These are phyloP conservation scores for Taxidea taxus DNA, from an alignment of 2,113 vertebrate species.

Conservation along the genomic window DNA sequence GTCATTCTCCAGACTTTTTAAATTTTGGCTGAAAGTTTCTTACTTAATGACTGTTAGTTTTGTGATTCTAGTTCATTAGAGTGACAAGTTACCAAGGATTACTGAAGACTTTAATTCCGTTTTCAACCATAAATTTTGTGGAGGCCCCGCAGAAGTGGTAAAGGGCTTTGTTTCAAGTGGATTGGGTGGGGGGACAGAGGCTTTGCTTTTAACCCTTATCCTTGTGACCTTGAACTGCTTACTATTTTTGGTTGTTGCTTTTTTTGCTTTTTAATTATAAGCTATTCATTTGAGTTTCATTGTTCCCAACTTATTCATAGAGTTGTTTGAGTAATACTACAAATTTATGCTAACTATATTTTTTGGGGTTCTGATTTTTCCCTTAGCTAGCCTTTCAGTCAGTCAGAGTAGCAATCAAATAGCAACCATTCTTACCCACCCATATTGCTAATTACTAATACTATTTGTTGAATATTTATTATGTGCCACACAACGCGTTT, in stretches of 20 bases:
- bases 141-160: background rate
- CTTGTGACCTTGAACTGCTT: background rate
- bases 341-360: constrained; percentile 26
- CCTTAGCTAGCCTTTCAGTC: background rate
- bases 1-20: background rate
- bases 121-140: background rate
- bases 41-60: background rate
- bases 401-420: background rate
- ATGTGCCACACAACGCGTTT: background rate
- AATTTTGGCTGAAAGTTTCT: background rate
- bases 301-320: background rate
- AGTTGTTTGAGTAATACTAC: background rate
- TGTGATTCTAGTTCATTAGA: background rate
- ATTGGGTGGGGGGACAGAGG: background rate
- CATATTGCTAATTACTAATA: background rate
- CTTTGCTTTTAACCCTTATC: background rate
- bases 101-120: background rate
- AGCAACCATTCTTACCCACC: background rate
- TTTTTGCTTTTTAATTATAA: constrained; percentile 22
- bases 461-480: constrained; percentile 20
- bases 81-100: background rate
- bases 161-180: background rate
- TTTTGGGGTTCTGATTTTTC: constrained; percentile 41
- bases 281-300: background rate
- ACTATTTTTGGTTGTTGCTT: background rate